Evolutionary conservation across 2,888 invertebrate genomes (phyloP).

Genomic region (Orchestes rusci): DNA sequence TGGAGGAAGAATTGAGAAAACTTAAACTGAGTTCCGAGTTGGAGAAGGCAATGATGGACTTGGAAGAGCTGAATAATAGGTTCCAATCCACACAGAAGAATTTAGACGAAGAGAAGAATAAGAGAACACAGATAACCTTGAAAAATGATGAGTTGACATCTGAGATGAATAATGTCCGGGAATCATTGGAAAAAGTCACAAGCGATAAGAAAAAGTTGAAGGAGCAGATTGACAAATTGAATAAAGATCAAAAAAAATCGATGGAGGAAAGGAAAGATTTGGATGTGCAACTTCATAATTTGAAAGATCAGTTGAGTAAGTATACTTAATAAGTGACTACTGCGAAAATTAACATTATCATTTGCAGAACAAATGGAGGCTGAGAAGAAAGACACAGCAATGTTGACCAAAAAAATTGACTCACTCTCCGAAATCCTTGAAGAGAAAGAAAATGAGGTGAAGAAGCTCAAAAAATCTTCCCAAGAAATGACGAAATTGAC

Average conservation of each 20-base stretch:
- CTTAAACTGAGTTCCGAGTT: slow-evolving; percentile 36
- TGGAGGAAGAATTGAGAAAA: slow-evolving; percentile 43
- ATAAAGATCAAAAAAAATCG: slow-evolving; percentile 44
- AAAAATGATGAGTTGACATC: slow-evolving; percentile 49
- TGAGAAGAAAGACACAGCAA: slow-evolving; percentile 50
- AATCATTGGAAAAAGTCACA: slow-evolving; percentile 49
- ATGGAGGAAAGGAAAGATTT: slow-evolving; percentile 50
- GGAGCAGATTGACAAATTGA: slow-evolving; percentile 47
- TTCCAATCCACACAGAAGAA: slow-evolving; percentile 48
- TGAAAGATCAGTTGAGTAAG: slow-evolving; percentile 36
- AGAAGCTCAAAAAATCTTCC: slow-evolving; percentile 56
- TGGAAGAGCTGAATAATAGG: slow-evolving; percentile 51
- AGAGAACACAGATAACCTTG: slow-evolving; percentile 47
- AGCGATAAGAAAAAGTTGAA: slow-evolving; percentile 53
- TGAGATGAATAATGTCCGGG: slow-evolving; percentile 43
- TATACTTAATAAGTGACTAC: no score
- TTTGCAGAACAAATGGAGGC: slow-evolving; percentile 49
- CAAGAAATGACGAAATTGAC: slow-evolving; percentile 51
- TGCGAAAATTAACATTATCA: no score
- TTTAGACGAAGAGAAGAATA: slow-evolving; percentile 49
- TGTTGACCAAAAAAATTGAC: slow-evolving; percentile 56
- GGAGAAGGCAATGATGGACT: slow-evolving; percentile 35
- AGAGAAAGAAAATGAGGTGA: slow-evolving; percentile 56
- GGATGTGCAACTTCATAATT: slow-evolving; percentile 42
- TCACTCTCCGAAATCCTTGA: slow-evolving; percentile 58